Base-by-base conservation (phyloP, 2,888 invertebrate species). In the Sphecodes monilicornis region DNA sequence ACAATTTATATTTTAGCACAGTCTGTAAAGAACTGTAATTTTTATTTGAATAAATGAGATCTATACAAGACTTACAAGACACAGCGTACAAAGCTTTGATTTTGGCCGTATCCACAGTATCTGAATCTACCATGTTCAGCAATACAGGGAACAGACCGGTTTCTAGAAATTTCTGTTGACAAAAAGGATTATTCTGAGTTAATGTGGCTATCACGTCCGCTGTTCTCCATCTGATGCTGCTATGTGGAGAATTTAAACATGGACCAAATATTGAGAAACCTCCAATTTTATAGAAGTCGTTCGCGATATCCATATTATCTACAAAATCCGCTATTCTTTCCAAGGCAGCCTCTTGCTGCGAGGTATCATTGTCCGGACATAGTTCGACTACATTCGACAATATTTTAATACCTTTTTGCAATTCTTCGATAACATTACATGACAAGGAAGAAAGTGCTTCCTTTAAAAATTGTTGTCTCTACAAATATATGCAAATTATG, bases 161-260 rank as follows among this genome's bases (percentile, higher is more conserved):
- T 84, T 97, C 96, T 8, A 97, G 89, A n/a, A 97, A 96, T 66
- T 96, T 95, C 41, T 96, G 95, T 94, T 99, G 98, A 90, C 98
- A 98, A 93, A 96, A 97, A 0, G 97, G 96, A 95, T 98, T 98
- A 95, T 98, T 98, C 95, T 99, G 98, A 54, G 97, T 97, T 80
- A 98, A 94, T 91, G 97, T 97, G 0, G 97, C 98, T 3, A 98
- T 95, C 22, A 98, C 95, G 43, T 96, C 96, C 18, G 97, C 97
- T 3, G 97, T 96, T 60, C 95, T 95, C 83, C 96, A 95, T 54
- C 97, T 95, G 0, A 98, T 95, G 29, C 96, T 95, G 0, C 95
- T 94, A 89, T 97, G 96, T 8, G 95, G 94, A 41, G 96, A 96
- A 85, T 96, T 95, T 43, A 98, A 95, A 92, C 97, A 97, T 0